Evolutionary conservation across 1,140 invertebrate genomes (phyloP).

Genomic region (Streblospio benedicti): DNA sequence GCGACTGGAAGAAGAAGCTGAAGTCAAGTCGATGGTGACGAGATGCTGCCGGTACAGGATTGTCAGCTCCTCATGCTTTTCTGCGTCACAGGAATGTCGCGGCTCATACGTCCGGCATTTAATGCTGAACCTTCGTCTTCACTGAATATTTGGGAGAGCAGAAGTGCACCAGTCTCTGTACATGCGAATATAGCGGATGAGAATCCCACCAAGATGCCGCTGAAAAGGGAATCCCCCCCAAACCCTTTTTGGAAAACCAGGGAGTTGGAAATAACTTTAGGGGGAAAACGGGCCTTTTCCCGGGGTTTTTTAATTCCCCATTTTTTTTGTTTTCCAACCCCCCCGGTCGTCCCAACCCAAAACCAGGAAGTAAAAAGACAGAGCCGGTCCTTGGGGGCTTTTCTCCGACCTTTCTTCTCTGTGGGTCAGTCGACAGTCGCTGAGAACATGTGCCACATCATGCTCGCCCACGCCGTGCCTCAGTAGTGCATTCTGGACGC

Average conservation of each 20-base stretch:
- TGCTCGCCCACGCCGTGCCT: conserved; percentile 57
- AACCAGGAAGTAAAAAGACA: too few species aligned
- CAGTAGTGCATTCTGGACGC: conserved; percentile 42
- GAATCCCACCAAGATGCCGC: conserved; percentile 78
- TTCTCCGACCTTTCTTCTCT: conserved; percentile 82
- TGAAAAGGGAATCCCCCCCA: too few species aligned
- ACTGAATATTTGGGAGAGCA: conserved; percentile 76
- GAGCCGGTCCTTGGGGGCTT: conserved; percentile 73
- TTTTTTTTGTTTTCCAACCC: too few species aligned
- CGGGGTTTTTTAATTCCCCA: too few species aligned
- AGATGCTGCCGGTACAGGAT: conserved; percentile 65
- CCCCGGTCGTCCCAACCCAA: too few species aligned
- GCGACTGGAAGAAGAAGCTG: conserved; percentile 70
- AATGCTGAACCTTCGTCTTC: conserved; percentile 64
- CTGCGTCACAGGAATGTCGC: conserved; percentile 50
- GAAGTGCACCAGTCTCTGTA: conserved; percentile 74
- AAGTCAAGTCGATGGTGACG: conserved; percentile 74
- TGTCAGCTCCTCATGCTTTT: conserved; percentile 69
- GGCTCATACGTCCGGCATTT: conserved; percentile 70
- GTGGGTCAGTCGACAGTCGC: conserved; percentile 61
- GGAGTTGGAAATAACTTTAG: too few species aligned
- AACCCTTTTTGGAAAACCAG: too few species aligned
- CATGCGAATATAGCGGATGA: conserved; percentile 70
- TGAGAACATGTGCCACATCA: conserved; percentile 80
- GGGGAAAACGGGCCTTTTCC: too few species aligned